phyloP scores from a whole-genome alignment of 2,797 vertebrate genomes.

The Coilia nasus region DNA sequence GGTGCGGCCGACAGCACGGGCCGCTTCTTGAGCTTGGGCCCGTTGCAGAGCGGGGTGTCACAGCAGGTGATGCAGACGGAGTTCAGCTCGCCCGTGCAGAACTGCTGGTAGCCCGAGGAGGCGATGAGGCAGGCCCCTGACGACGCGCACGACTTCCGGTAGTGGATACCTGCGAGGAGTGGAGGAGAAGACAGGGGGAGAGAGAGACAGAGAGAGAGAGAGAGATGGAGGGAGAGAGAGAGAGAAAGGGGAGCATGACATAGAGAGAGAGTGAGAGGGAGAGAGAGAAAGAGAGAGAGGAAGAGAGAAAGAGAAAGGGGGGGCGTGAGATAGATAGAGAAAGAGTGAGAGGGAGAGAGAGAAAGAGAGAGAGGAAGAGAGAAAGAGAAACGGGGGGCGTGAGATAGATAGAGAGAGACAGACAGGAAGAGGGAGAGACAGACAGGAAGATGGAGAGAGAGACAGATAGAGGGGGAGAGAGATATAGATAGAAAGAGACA shows the following conservation, averaged over 20 bases:
- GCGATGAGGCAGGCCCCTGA: slow-evolving; percentile 94
- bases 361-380: too few species aligned
- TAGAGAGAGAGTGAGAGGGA: background rate
- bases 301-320: background rate
- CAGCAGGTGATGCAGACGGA: slow-evolving; percentile 98
- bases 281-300: background rate
- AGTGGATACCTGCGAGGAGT: slow-evolving; percentile 83
- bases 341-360: background rate
- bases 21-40: slow-evolving; percentile 84
- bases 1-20: slow-evolving; percentile 67
- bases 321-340: too few species aligned
- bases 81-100: slow-evolving; percentile 93
- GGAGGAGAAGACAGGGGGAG: background rate
- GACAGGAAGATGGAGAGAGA: too few species aligned
- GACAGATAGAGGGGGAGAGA: too few species aligned
- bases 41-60: slow-evolving; percentile 94
- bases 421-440: too few species aligned
- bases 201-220: background rate
- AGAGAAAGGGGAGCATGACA: background rate
- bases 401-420: background rate
- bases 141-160: slow-evolving; percentile 94
- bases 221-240: background rate
- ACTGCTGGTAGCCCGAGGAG: slow-evolving; percentile 96
- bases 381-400: too few species aligned
- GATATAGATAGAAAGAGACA: too few species aligned